Evolutionary conservation across 2,888 invertebrate species (phyloP), one percentile per base, ranked within the genome.

Genomic region (Masnerella sp.): DNA sequence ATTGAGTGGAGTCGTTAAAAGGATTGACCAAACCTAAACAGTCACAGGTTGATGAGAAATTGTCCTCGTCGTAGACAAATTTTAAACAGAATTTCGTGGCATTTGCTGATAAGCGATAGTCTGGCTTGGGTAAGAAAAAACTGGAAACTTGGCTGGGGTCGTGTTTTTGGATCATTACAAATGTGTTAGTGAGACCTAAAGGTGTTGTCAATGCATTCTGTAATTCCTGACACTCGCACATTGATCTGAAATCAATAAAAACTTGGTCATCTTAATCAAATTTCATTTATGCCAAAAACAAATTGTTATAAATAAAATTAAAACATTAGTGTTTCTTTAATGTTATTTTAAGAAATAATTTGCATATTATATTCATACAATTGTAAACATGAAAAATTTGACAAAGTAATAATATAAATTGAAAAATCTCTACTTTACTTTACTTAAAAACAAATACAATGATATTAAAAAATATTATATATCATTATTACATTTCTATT

Each of bases 131-230:
- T 30, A 87, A 30, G 42, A 87, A 87, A 45, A 82, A 87, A 43
- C 84, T 82, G 0, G 87, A 86, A 3, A 78, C 64, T 2, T 75
- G 54, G 56, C 79, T 82, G 7, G 69, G 69, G 64, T 87, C 86
- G 18, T 78, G 84, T 59, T 87, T 86, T 43, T 83, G 81, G 14
- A 88, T 59, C 32, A 88, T 74, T 2, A 88, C 77, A 72, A 87
- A 88, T 3, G 87, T 86, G 40, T 88, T 88, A 25, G 88, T 87
- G 5, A 81, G 81, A 11, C 80, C 82, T 20, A 85, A 75, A 22
- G 87, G 86, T 12, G 75, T 42, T 5, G 80, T 80, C 70, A 88
- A 80, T 8, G 83, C 83, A 30, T 84, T 79, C 76, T 88, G 87
- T 28, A 88, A 85, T 59, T 85, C 84, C 36, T 80, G 43, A 64